Evolutionary conservation across 2,113 vertebrate genomes (phyloP).

Genomic region (Cnemophilus loriae): DNA sequence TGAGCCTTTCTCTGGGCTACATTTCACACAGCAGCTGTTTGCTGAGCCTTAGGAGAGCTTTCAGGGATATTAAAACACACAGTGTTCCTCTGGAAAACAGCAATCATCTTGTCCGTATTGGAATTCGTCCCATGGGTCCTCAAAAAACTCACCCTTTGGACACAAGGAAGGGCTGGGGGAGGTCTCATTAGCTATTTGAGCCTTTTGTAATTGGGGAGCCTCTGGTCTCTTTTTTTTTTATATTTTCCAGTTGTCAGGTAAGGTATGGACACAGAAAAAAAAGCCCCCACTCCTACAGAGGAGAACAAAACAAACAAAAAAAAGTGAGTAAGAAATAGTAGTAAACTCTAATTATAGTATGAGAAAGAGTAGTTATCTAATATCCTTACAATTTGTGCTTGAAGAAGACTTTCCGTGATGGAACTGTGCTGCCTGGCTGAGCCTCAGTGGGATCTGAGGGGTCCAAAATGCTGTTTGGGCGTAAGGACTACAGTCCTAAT

Average conservation of each 20-base stretch:
- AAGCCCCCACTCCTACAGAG: neutral
- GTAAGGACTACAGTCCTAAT: neutral
- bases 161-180: neutral
- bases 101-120: neutral
- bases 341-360: neutral
- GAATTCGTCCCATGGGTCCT: neutral
- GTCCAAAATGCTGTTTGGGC: neutral
- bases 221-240: neutral
- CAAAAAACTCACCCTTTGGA: neutral
- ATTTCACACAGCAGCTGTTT: neutral
- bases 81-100: neutral
- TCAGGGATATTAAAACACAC: neutral
- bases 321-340: neutral
- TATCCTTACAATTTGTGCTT: neutral
- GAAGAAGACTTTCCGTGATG: neutral
- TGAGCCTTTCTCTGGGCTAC: neutral
- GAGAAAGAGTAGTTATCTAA: neutral
- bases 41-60: neutral
- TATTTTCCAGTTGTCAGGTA: neutral
- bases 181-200: neutral
- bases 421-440: neutral
- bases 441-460: neutral
- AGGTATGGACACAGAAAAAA: accelerated
- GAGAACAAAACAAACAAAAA: neutral
- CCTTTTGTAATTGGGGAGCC: neutral